These are phyloP conservation scores for Cherax destructor DNA, from an alignment of 1,140 invertebrate species.

Conservation along the genomic window DNA sequence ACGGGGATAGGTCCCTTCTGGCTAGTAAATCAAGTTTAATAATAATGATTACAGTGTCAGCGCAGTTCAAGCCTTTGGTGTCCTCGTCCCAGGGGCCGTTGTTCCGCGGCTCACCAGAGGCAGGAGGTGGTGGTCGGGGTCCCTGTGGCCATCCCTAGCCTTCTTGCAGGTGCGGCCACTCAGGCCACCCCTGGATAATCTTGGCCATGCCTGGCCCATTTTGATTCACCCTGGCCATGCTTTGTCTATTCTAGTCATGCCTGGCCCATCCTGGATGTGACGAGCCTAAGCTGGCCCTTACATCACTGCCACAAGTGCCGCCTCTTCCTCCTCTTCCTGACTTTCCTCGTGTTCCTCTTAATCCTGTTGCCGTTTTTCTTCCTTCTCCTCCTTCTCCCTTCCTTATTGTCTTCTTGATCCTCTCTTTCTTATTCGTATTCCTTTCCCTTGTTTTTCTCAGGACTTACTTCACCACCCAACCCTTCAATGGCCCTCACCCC, in stretches of 20 bases:
- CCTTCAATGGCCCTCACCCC: too few relatives aligned
- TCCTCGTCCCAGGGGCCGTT: constrained; percentile 39
- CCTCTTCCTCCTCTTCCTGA: too few relatives aligned
- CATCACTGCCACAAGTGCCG: too few relatives aligned
- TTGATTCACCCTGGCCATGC: neutral
- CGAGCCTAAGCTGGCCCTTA: too few relatives aligned
- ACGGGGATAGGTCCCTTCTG: constrained; percentile 42
- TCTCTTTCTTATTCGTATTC: too few relatives aligned
- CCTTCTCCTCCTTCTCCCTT: too few relatives aligned
- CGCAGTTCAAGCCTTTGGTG: constrained; percentile 52
- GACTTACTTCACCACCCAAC: neutral
- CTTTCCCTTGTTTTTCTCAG: too few relatives aligned
- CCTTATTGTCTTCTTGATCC: neutral
- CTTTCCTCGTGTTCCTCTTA: too few relatives aligned
- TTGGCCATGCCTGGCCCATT: neutral
- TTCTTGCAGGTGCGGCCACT: constrained; percentile 24
- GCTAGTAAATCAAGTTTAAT: constrained; percentile 63
- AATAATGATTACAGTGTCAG: constrained; percentile 65
- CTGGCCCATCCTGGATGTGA: neutral
- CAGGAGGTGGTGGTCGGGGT: neutral
- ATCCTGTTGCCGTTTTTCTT: too few relatives aligned
- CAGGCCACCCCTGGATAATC: neutral
- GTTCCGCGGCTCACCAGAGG: constrained; percentile 8
- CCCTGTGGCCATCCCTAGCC: neutral
- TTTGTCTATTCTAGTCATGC: neutral